Base-by-base conservation (phyloP, 2,797 vertebrate species). In the Peromyscus eremicus region DNA sequence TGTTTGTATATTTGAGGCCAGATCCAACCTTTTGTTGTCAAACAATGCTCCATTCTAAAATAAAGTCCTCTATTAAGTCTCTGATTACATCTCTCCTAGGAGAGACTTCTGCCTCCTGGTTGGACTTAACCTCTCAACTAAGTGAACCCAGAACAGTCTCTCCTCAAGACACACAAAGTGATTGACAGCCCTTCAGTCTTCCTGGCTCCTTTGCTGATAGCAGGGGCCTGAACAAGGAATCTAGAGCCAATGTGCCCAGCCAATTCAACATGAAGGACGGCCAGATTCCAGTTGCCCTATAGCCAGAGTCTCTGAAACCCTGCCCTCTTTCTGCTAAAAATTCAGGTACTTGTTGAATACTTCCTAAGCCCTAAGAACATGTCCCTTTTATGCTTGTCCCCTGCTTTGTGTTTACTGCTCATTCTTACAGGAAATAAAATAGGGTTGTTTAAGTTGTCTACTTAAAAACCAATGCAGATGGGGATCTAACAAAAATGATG, bases 11-110 rank as follows among this genome's bases (percentile, higher is more conserved):
- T 83, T 87, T 84, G 57, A 83, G 23, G 80, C 80, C 80, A 96
- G 89, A 87, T 83, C 60, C 71, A 94, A 62, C 8, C 89, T 80
- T 95, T 96, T 94, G 84, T 92, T 95, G 83, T 86, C 84, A 91
- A 94, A 97, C 93, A 97, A 94, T 95, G 37, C 81, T 88, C 34
- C 80, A 86, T 97, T 97, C 64, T 95, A 68, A 9, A 91, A 91
- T 91, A 70, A 94, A 77, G 66, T 75, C 82, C 77, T 92, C 32
- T 68, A 34, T 34, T 6, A 34, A 34, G 66, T 32, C 32, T 68
- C 12, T 34, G 66, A 68, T 68, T 34, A 64, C 27, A 27, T 64
- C 62, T 64, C 62, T 80, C 71, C 71, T 52, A 71, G 79, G 92
- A 91, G 29, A 3, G 62, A 92, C 57, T 80, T 46, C 27, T 94